A percentile compares a stretch with the other conserved stretches of the same genome.
Evolutionary conservation across 1,140 invertebrate species (phyloP).

Genomic region (Coenobita brevimanus): DNA sequence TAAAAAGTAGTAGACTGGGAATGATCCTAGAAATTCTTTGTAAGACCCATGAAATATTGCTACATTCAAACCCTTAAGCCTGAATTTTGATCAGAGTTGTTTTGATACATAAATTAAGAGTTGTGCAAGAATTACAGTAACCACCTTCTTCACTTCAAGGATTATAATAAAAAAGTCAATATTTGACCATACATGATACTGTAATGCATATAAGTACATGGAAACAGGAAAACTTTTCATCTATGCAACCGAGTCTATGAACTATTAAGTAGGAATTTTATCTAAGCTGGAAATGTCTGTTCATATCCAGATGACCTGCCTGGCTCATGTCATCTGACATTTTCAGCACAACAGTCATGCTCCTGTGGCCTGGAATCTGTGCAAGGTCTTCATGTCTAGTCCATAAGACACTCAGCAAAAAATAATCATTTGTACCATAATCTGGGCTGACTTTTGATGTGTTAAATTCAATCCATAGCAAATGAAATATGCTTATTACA

Average conservation of each 20-base stretch:
- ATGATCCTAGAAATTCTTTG: conserved; percentile 1
- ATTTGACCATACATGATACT: too few species aligned
- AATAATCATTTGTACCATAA: conserved; percentile 42
- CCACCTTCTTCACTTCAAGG: too few species aligned
- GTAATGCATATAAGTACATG: too few species aligned
- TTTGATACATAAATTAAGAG: conserved; percentile 31
- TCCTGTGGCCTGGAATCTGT: conserved; percentile 40
- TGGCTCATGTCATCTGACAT: conserved; percentile 23
- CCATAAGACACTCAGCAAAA: conserved; percentile 60
- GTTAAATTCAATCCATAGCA: too few species aligned
- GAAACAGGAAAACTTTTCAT: too few species aligned
- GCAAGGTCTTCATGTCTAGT: conserved; percentile 37
- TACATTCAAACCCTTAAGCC: conserved; percentile 13
- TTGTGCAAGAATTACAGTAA: conserved; percentile 1
- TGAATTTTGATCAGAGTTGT: conserved; percentile 23
- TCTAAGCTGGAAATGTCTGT: too few species aligned
- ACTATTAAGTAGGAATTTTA: background rate
- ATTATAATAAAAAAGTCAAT: too few species aligned
- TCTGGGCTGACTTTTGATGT: too few species aligned
- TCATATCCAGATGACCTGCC: conserved; percentile 25
- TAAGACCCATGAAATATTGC: background rate
- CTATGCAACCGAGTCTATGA: too few species aligned
- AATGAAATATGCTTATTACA: too few species aligned
- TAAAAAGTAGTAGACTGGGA: background rate
- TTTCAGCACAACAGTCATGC: conserved; percentile 1